phyloP scores from a whole-genome alignment of 2,888 invertebrate genomes.

The Hyalella azteca region DNA sequence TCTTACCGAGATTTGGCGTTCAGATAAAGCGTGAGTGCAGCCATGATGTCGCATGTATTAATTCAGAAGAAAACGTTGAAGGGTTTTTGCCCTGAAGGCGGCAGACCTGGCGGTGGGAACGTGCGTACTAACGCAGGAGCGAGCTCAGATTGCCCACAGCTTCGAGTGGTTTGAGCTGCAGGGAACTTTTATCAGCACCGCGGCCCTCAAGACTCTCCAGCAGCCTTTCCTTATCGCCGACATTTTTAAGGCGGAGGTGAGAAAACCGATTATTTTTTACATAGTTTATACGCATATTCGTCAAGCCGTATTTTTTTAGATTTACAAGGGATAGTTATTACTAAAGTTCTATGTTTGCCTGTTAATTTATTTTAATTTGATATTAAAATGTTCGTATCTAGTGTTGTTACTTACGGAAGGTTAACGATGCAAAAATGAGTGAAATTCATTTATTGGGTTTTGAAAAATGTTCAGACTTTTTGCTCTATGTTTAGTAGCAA shows the following conservation, averaged over 20 bases:
- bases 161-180: background rate
- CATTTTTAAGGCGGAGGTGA: background rate
- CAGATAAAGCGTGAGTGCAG: too few relatives aligned
- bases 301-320: too few relatives aligned
- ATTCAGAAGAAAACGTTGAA: background rate
- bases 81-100: background rate
- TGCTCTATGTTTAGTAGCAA: too few relatives aligned
- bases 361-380: background rate
- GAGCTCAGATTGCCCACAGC: background rate
- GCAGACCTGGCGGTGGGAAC: slow-evolving; percentile 3
- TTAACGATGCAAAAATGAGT: too few relatives aligned
- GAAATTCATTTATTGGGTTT: too few relatives aligned
- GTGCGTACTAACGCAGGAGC: background rate
- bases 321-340: too few relatives aligned
- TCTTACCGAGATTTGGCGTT: too few relatives aligned
- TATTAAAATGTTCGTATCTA: background rate
- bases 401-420: too few relatives aligned
- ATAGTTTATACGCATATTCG: too few relatives aligned
- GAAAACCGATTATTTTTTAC: background rate
- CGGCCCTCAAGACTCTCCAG: background rate
- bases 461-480: too few relatives aligned
- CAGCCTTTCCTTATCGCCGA: background rate
- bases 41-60: too few relatives aligned
- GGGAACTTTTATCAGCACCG: background rate
- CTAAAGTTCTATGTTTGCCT: too few relatives aligned